Conservation (phyloP, 2,113 vertebrate genomes). For the Ornithorhynchus anatinus region DNA sequence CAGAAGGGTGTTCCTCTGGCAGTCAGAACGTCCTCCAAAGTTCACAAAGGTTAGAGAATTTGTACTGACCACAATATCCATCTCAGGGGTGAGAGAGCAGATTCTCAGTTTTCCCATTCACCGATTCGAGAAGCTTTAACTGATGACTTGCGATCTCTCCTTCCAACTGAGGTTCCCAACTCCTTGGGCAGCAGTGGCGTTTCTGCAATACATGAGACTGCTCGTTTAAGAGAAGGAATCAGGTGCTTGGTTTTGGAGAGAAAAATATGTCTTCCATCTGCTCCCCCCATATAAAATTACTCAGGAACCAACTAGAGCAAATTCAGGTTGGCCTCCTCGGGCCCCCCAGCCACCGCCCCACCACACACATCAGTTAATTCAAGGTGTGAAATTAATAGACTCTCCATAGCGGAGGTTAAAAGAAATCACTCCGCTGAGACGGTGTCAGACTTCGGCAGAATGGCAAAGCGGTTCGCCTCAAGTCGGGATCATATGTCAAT, state of each 20-base stretch:
- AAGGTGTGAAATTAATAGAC: neutral
- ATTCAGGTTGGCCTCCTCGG: neutral
- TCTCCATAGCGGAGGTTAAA: neutral
- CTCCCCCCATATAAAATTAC: no score
- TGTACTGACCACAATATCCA: neutral
- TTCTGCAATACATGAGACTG: neutral
- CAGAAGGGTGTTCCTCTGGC: neutral
- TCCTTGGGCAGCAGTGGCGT: neutral
- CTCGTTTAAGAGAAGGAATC: neutral
- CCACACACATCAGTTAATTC: no score
- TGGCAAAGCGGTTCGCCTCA: neutral
- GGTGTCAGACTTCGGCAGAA: neutral
- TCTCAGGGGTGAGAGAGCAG: neutral
- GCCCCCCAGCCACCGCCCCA: neutral
- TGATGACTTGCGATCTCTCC: neutral
- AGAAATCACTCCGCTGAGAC: neutral
- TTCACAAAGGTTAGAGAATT: conserved; percentile 6
- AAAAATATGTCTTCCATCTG: no score
- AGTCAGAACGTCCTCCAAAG: neutral
- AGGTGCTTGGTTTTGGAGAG: neutral
- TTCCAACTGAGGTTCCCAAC: neutral
- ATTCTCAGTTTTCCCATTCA: conserved; percentile 22
- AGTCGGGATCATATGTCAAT: neutral
- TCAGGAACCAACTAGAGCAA: neutral
- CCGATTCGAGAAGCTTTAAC: conserved; percentile 1